phyloP scores from a whole-genome alignment of 2,888 invertebrate species.

The Esperia sulphurella region DNA sequence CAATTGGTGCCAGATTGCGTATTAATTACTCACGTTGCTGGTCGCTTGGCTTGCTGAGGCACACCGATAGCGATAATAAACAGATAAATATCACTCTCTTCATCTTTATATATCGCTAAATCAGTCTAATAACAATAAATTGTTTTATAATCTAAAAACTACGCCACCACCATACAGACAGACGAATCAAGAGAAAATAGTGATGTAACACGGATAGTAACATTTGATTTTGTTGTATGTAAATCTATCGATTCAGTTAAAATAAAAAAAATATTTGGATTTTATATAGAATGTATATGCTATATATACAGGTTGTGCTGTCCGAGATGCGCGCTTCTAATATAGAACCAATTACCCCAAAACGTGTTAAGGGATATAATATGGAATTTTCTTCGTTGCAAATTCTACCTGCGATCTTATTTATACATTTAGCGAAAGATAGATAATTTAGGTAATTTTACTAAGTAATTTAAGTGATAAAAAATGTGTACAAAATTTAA shows the following conservation, averaged over 20 bases:
- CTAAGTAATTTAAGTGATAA: no score
- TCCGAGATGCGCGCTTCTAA: no score
- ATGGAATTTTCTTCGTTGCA: no score
- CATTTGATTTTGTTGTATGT: neutral
- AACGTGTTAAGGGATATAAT: no score
- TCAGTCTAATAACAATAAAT: slow-evolving; percentile 8
- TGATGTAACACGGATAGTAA: neutral
- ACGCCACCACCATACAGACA: neutral
- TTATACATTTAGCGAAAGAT: no score
- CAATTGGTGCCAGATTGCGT: slow-evolving; percentile 24
- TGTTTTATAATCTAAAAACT: slow-evolving; percentile 7
- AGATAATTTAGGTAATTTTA: no score
- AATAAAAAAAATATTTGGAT: no score
- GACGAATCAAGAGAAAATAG: neutral
- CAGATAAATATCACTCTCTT: slow-evolving; percentile 59
- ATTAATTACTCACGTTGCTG: slow-evolving; percentile 15
- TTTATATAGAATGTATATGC: no score
- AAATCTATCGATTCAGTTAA: neutral
- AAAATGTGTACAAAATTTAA: no score
- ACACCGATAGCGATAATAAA: slow-evolving; percentile 36
- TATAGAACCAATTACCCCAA: no score
- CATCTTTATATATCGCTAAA: slow-evolving; percentile 38
- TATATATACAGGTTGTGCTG: no score
- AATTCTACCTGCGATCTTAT: no score
- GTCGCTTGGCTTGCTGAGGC: neutral